A percentile compares a stretch with the other conserved stretches of the same genome.
Conservation (phyloP, 1,140 invertebrate species). For the Atta texana region DNA sequence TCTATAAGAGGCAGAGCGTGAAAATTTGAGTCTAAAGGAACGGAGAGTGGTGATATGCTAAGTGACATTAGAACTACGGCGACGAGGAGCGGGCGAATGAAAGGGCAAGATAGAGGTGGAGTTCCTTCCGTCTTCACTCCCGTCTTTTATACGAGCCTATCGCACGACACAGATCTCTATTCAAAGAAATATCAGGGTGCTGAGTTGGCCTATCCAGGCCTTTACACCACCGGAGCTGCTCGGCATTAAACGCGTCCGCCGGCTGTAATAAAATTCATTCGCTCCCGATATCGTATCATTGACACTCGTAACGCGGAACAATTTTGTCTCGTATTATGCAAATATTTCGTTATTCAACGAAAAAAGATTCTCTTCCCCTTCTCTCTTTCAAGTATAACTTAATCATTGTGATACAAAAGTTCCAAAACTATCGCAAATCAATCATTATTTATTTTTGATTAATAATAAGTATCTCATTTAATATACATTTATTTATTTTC, state of each 20-base stretch:
- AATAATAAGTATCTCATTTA: neutral
- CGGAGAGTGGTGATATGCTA: conserved; percentile 41
- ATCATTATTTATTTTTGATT: neutral
- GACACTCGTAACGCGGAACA: conserved; percentile 35
- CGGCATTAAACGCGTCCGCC: conserved; percentile 68
- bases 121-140: conserved; percentile 60
- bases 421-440: neutral
- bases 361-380: neutral
- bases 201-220: conserved; percentile 76
- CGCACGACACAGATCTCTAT: conserved; percentile 80
- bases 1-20: conserved; percentile 66
- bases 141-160: conserved; percentile 73
- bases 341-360: conserved; percentile 10
- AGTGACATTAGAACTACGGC: conserved; percentile 63
- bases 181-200: conserved; percentile 82
- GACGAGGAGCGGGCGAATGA: conserved; percentile 45
- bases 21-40: conserved; percentile 65
- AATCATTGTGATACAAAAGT: neutral
- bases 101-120: conserved; percentile 68
- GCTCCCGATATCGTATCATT: conserved; percentile 68
- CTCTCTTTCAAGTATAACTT: neutral
- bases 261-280: conserved; percentile 73
- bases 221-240: conserved; percentile 58
- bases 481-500: neutral
- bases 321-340: conserved; percentile 37